Conservation (phyloP, 2,888 invertebrate genomes). For the Polydrusus cervinus region DNA sequence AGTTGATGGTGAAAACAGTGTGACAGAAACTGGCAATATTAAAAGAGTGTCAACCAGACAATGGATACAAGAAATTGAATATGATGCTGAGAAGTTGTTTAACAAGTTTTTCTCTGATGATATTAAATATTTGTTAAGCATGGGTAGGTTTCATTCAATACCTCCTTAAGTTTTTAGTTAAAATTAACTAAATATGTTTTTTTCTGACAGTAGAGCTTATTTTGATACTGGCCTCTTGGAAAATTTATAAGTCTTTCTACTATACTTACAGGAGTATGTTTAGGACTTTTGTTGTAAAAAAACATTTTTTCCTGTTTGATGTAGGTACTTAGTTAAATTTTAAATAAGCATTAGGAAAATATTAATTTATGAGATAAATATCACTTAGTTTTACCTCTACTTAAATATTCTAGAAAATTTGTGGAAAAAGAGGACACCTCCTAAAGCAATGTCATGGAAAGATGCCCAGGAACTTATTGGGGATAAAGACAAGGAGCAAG, state of each 20-base stretch:
- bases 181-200: too few species aligned
- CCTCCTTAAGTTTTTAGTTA: too few species aligned
- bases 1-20: constrained; percentile 76
- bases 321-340: too few species aligned
- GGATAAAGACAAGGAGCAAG: constrained; percentile 57
- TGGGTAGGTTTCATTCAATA: constrained; percentile 73
- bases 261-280: too few species aligned
- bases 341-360: too few species aligned
- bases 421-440: constrained; percentile 93
- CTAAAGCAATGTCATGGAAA: constrained; percentile 85
- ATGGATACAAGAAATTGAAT: constrained; percentile 91
- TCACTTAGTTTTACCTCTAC: too few species aligned
- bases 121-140: constrained; percentile 93
- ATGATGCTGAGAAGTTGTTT: constrained; percentile 90
- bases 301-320: too few species aligned
- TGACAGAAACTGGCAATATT: constrained; percentile 72
- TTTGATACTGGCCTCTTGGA: too few species aligned
- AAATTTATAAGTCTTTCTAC: too few species aligned
- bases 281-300: too few species aligned
- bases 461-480: constrained; percentile 66
- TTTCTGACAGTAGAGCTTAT: too few species aligned
- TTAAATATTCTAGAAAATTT: constrained; percentile 78
- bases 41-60: constrained; percentile 82
- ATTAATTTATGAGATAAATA: too few species aligned
- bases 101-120: constrained; percentile 96